Conservation (phyloP, 2,797 vertebrate species). For the Vespertilio murinus region DNA sequence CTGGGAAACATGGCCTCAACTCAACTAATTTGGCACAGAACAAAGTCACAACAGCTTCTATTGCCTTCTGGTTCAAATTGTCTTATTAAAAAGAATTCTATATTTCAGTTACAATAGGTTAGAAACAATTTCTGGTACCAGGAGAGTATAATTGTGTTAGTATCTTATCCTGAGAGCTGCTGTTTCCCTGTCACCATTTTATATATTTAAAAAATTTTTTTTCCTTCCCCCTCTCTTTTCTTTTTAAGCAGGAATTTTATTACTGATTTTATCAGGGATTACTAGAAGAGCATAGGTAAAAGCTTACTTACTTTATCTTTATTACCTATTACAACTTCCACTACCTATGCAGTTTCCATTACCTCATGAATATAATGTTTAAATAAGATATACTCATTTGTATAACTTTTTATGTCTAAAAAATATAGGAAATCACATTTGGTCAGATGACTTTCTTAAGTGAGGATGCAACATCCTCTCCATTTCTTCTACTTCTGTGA, state of each 20-base stretch:
- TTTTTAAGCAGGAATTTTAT: not conserved
- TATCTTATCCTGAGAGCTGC: not conserved
- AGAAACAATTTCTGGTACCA: not conserved
- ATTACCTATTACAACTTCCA: not conserved
- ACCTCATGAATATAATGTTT: not conserved
- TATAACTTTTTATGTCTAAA: not conserved
- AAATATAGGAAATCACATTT: not conserved
- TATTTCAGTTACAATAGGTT: not conserved
- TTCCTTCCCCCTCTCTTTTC: not conserved
- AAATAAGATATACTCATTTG: not conserved
- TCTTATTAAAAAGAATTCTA: slow-evolving; percentile 3
- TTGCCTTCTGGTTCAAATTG: not conserved
- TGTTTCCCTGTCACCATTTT: not conserved
- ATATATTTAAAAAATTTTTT: not conserved
- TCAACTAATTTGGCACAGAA: not conserved
- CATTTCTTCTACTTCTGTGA: not conserved
- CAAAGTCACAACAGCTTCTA: not conserved
- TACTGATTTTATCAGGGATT: not conserved
- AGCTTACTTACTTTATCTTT: not conserved
- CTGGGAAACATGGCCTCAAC: not conserved
- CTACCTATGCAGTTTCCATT: not conserved
- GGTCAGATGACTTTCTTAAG: not conserved
- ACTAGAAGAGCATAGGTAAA: not conserved
- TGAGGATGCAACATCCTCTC: not conserved
- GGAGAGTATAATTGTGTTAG: not conserved